phyloP scores from a whole-genome alignment of 2,113 vertebrate species.

The Chelonoidis abingdonii region DNA sequence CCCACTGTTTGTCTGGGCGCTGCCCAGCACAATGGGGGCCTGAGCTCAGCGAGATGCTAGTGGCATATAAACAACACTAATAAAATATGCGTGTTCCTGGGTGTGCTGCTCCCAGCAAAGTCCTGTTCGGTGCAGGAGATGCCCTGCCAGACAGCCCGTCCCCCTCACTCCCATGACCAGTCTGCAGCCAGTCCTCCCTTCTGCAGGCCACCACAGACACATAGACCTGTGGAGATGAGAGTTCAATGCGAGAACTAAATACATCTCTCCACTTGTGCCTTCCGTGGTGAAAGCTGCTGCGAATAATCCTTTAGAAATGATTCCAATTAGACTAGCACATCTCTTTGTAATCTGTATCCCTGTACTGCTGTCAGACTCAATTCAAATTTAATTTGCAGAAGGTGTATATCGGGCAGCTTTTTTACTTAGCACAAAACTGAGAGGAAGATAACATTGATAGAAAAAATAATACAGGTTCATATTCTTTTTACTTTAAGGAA shows the following conservation, averaged over 20 bases:
- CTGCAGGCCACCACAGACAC: rapidly evolving
- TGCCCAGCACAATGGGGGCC: background rate
- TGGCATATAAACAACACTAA: background rate
- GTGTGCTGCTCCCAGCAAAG: rapidly evolving
- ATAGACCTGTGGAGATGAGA: rapidly evolving
- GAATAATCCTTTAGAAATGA: constrained; percentile 14
- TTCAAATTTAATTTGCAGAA: constrained; percentile 69
- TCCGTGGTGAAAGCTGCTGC: background rate
- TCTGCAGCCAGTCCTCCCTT: rapidly evolving
- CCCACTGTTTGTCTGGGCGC: rapidly evolving
- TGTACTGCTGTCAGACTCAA: constrained; percentile 64
- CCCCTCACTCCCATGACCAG: background rate
- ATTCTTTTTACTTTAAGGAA: constrained; percentile 54
- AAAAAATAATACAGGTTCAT: constrained; percentile 62
- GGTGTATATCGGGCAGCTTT: constrained; percentile 30
- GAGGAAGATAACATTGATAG: constrained; percentile 43
- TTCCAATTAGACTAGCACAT: constrained; percentile 55
- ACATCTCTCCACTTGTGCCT: background rate
- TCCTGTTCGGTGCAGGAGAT: background rate
- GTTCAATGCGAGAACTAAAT: rapidly evolving
- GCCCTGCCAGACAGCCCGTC: background rate
- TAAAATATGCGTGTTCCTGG: rapidly evolving
- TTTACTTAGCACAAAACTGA: constrained; percentile 40
- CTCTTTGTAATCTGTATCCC: constrained; percentile 58
- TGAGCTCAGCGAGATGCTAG: background rate